Evolutionary conservation across 2,113 vertebrate genomes (phyloP), one percentile per base, ranked within the genome.

Genomic region (Heterotis niloticus): DNA sequence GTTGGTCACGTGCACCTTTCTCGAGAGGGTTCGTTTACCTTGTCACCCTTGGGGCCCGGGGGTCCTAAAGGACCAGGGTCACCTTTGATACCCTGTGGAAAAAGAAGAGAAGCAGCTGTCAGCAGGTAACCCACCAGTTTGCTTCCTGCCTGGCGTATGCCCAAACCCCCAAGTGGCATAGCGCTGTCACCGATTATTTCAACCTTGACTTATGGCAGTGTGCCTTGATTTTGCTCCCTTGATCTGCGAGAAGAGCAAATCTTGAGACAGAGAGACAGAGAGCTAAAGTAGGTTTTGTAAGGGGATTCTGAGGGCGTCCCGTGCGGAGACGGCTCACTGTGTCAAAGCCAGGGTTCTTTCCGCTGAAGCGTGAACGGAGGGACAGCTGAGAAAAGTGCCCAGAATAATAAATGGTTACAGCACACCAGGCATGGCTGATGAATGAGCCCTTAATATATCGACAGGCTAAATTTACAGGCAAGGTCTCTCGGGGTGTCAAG

Each of bases 11-110:
- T 71, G 18, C 67, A 44, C 51, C 57, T 73, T 7, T 10, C 51
- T 66, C 17, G 29, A 24, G 29, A 4, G 12, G 28, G 26, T 24
- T 74, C 29, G 88, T 89, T 87, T 93, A 97, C 96, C 95, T 97
- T 95, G 88, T 93, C 92, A 93, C 96, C 96, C 91, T 93, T 96
- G 0, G 87, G 88, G 82, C 96, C 94, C 82, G 84, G 64, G 71
- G 83, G 81, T 86, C 95, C 96, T 82, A 75, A 85, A 88, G 84
- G 86, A 79, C 95, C 96, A 81, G 86, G 83, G 86, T 95, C 94
- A 84, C 96, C 96, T 91, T 94, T 94, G 60, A 93, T 86, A 88
- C 95, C 95, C 97, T 96, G 82, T 67, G 77, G 65, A 12, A 88
- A 88, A 87, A 81, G 86, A 88, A 84, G 75, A 90, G 64, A 90